Conservation (phyloP, 2,888 invertebrate species). For the Leptinotarsa peninsularis region DNA sequence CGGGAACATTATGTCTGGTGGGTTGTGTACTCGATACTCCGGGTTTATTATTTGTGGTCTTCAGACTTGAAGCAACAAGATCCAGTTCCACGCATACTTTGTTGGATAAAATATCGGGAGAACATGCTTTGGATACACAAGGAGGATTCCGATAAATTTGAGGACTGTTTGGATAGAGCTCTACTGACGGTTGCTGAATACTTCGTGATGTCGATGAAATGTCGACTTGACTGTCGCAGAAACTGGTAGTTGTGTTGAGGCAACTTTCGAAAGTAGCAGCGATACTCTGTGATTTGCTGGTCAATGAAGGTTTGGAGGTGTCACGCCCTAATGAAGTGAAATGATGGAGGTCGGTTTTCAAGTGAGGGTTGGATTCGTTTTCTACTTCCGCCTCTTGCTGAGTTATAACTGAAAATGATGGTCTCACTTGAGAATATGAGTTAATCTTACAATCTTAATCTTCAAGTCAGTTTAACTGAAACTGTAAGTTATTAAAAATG, state of each 20-base stretch:
- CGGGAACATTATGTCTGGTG: slow-evolving; percentile 44
- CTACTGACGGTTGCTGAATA: slow-evolving; percentile 56
- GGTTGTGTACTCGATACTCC: slow-evolving; percentile 32
- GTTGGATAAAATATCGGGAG: slow-evolving; percentile 66
- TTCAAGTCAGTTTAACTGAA: too few species aligned
- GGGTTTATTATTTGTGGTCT: slow-evolving; percentile 45
- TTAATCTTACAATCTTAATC: too few species aligned
- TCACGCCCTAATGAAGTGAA: slow-evolving; percentile 44
- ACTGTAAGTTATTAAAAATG: too few species aligned
- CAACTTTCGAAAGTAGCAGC: slow-evolving; percentile 60
- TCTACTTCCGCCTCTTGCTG: slow-evolving; percentile 76
- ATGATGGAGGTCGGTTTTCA: slow-evolving; percentile 50
- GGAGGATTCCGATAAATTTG: slow-evolving; percentile 53
- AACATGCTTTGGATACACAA: slow-evolving; percentile 40
- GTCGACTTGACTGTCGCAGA: slow-evolving; percentile 50
- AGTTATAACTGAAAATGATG: slow-evolving; percentile 69
- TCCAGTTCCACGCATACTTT: slow-evolving; percentile 72
- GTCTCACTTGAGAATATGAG: neutral
- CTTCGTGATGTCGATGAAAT: slow-evolving; percentile 34
- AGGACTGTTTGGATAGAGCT: slow-evolving; percentile 68
- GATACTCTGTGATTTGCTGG: slow-evolving; percentile 53
- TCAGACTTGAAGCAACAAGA: slow-evolving; percentile 60
- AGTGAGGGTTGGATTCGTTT: slow-evolving; percentile 69
- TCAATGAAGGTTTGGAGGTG: slow-evolving; percentile 41
- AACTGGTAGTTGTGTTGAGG: slow-evolving; percentile 56